Conservation (phyloP, 1,140 invertebrate species). For the Scylla paramamosain region DNA sequence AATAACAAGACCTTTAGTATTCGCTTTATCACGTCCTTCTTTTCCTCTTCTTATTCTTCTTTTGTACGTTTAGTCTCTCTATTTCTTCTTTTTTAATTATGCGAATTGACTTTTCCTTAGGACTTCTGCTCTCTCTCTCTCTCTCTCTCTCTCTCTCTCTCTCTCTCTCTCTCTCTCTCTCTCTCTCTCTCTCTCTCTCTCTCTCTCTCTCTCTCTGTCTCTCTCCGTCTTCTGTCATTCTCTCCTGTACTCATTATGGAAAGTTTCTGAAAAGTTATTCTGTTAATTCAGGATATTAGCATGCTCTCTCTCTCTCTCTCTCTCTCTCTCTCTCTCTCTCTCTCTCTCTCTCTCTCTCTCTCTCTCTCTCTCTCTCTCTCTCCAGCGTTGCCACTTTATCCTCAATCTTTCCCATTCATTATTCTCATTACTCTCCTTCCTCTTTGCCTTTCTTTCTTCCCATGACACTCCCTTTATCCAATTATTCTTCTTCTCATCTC, state of each 20-base stretch:
- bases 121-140: not conserved
- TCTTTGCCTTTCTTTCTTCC: not conserved
- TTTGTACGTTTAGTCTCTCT: too few relatives aligned
- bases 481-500: not conserved
- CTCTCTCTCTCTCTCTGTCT: not conserved
- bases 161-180: not conserved
- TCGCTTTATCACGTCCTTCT: not conserved
- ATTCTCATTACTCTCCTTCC: not conserved
- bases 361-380: slow-evolving; percentile 2
- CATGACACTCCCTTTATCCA: not conserved
- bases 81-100: not conserved
- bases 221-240: not conserved
- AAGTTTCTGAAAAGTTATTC: slow-evolving; percentile 11
- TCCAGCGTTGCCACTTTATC: not conserved
- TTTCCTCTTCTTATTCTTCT: not conserved
- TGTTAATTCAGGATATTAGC: not conserved
- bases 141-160: not conserved
- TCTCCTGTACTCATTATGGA: not conserved
- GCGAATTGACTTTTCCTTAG: not conserved
- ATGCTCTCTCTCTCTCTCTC: slow-evolving; percentile 15
- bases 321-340: not conserved
- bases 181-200: not conserved
- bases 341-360: slow-evolving; percentile 14
- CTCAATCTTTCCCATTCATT: not conserved
- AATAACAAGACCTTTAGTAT: not conserved